Conservation (phyloP, 2,113 vertebrate species). For the Mastomys natalensis region DNA sequence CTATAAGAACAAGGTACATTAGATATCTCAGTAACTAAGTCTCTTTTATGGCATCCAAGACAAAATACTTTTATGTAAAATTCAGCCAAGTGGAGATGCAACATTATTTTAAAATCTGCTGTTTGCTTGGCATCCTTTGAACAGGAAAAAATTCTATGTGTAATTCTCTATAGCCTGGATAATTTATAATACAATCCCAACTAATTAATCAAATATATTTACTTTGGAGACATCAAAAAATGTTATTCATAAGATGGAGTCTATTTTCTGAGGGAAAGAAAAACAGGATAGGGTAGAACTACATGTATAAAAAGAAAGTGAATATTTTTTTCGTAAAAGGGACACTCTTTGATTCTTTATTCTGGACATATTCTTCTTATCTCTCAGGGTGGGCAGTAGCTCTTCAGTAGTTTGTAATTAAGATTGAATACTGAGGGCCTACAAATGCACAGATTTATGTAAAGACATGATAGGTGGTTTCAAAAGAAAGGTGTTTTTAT, state of each 20-base stretch:
- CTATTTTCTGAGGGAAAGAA: background rate
- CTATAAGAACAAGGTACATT: background rate
- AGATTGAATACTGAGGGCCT: background rate
- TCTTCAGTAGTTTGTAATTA: background rate
- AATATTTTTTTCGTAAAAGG: background rate
- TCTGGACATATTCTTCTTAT: background rate
- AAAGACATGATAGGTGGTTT: background rate
- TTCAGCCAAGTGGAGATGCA: constrained; percentile 27
- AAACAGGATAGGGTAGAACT: background rate
- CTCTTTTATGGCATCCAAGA: constrained; percentile 26
- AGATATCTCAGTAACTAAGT: constrained; percentile 6
- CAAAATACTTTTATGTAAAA: constrained; percentile 50
- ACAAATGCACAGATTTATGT: background rate
- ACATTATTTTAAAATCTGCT: background rate
- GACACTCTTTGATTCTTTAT: background rate
- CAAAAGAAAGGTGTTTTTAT: background rate
- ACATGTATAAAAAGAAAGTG: background rate
- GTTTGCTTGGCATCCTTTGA: background rate
- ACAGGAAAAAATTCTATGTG: background rate
- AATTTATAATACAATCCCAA: background rate
- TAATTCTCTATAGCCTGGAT: background rate
- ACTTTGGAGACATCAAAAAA: background rate
- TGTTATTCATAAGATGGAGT: background rate
- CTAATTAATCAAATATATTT: background rate
- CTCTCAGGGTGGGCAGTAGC: no score